A percentile compares a stretch with the other conserved stretches of the same genome.
phyloP scores from a whole-genome alignment of 2,113 vertebrate genomes.

The Dromaius novaehollandiae region DNA sequence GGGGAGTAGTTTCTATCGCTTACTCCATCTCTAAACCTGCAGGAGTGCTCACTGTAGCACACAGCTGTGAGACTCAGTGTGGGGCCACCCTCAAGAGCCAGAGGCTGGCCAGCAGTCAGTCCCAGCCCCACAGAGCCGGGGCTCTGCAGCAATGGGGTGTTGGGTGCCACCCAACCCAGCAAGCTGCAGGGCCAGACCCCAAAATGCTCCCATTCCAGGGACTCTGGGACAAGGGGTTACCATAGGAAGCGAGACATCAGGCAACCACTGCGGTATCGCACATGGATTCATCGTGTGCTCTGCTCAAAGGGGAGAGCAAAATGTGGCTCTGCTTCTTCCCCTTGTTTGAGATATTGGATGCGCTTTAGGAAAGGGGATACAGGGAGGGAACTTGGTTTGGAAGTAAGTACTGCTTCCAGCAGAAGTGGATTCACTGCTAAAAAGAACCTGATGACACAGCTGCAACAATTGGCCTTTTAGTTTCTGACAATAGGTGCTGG shows the following conservation, averaged over 20 bases:
- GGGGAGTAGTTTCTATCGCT: too few species aligned
- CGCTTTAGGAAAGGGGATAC: neutral
- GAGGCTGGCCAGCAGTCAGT: neutral
- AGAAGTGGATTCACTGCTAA: neutral
- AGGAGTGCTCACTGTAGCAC: too few species aligned
- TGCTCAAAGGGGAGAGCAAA: neutral
- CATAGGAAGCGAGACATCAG: neutral
- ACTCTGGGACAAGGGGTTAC: too few species aligned
- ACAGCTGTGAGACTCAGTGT: too few species aligned
- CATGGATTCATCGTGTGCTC: neutral
- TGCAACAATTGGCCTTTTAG: neutral
- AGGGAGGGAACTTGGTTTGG: neutral
- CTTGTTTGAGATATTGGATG: neutral
- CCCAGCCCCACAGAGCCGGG: too few species aligned
- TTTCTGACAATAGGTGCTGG: neutral
- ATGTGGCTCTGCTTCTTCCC: neutral
- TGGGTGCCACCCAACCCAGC: neutral
- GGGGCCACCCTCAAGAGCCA: neutral
- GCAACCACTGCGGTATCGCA: rapidly evolving
- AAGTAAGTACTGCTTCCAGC: neutral
- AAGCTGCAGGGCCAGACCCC: too few species aligned
- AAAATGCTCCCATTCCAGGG: neutral
- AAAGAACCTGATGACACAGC: neutral
- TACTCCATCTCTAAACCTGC: too few species aligned
- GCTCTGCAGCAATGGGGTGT: neutral